A percentile compares a stretch with the other conserved stretches of the same genome.
These are phyloP conservation scores for Ptilodon capucinus DNA, from an alignment of 2,888 invertebrate genomes.

Conservation along the genomic window DNA sequence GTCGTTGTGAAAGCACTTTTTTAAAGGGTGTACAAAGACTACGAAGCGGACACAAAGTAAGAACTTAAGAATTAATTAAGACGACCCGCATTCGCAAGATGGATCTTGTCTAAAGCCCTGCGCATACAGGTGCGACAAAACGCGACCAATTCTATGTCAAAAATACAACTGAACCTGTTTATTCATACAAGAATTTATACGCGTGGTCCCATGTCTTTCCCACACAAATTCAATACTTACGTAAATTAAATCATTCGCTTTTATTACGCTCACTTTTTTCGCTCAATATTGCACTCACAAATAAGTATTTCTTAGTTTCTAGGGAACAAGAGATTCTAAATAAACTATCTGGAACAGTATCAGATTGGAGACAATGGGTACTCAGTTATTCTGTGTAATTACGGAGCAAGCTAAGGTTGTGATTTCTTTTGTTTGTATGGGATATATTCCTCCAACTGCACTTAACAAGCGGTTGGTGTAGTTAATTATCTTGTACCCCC, in stretches of 20 bases:
- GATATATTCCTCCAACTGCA: background rate
- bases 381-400: background rate
- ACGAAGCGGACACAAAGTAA: conserved; percentile 11
- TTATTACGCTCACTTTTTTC: no score
- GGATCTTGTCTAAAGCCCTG: conserved; percentile 23
- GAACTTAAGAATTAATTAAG: conserved; percentile 38
- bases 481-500: no score
- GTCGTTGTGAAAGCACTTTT: conserved; percentile 1
- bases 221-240: no score
- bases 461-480: no score
- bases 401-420: background rate
- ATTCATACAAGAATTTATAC: no score
- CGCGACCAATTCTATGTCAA: no score
- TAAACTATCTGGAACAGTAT: background rate
- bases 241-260: no score
- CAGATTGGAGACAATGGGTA: background rate
- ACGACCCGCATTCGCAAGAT: conserved; percentile 22
- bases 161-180: no score
- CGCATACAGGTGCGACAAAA: no score
- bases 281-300: background rate
- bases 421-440: background rate
- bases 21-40: background rate
- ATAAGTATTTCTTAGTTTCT: background rate
- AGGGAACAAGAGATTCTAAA: background rate
- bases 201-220: no score